Conservation (phyloP, 2,797 vertebrate species). For the Pseudopleuronectes americanus region DNA sequence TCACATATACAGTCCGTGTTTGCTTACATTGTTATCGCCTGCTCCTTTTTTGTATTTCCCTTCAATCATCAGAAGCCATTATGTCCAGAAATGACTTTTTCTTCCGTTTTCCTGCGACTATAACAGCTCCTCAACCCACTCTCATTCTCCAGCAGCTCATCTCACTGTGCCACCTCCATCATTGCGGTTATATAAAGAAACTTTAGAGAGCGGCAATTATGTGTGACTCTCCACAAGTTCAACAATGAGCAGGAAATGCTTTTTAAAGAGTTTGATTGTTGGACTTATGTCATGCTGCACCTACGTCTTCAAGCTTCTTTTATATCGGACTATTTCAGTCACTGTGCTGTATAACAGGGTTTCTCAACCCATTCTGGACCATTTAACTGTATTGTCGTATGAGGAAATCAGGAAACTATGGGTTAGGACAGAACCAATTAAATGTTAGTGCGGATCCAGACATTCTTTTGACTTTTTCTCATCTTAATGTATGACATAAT, state of each 20-base stretch:
- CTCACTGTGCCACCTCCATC: slow-evolving; percentile 55
- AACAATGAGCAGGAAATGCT: slow-evolving; percentile 14
- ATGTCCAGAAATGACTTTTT: slow-evolving; percentile 49
- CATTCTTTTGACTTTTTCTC: no score
- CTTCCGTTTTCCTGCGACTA: slow-evolving; percentile 19
- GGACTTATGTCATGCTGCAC: slow-evolving; percentile 9
- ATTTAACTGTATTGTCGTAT: background rate
- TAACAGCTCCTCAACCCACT: slow-evolving; percentile 52
- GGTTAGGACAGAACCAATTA: no score
- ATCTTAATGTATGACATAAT: no score
- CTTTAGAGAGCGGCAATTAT: slow-evolving; percentile 48
- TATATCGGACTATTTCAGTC: slow-evolving; percentile 1
- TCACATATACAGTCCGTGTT: slow-evolving; percentile 62
- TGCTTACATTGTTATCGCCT: slow-evolving; percentile 12
- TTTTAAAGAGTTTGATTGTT: slow-evolving; percentile 12
- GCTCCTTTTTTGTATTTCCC: slow-evolving; percentile 24
- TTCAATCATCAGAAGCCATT: slow-evolving; percentile 22
- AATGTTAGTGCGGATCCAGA: no score
- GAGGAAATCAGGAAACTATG: background rate
- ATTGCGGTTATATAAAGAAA: slow-evolving; percentile 55
- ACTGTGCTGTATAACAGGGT: background rate
- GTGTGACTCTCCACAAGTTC: slow-evolving; percentile 43
- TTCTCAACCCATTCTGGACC: background rate
- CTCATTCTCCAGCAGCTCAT: slow-evolving; percentile 43
- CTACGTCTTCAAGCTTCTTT: background rate